These are phyloP conservation scores for Nomada fabriciana DNA, from an alignment of 2,888 invertebrate genomes.

Conservation along the genomic window DNA sequence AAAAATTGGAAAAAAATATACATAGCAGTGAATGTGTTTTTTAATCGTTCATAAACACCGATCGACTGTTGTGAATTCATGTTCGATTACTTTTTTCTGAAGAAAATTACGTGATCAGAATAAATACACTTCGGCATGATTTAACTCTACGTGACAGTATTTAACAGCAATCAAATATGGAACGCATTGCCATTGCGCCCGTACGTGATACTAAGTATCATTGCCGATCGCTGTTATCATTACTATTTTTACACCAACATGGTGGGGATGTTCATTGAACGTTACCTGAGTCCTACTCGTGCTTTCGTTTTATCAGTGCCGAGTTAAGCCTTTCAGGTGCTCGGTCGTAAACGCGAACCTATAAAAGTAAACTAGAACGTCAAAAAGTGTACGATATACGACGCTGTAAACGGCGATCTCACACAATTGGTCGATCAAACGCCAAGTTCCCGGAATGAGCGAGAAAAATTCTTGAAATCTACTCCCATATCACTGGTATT, in stretches of 20 bases:
- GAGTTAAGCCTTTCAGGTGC: neutral
- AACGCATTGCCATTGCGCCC: neutral
- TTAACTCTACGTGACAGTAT: constrained; percentile 45
- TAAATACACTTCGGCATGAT: constrained; percentile 22
- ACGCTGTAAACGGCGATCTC: neutral
- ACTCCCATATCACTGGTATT: neutral
- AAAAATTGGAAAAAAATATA: too few relatives aligned
- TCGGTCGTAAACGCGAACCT: neutral
- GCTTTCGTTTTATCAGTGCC: neutral
- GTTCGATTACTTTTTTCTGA: constrained; percentile 15
- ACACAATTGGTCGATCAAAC: neutral
- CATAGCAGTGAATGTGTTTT: too few relatives aligned
- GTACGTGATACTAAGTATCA: constrained; percentile 22
- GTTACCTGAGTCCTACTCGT: neutral
- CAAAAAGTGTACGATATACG: neutral
- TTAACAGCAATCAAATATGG: constrained; percentile 43
- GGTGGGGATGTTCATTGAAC: neutral
- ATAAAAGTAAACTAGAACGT: neutral
- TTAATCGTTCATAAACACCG: too few relatives aligned
- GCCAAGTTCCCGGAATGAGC: neutral
- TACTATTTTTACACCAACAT: constrained; percentile 29
- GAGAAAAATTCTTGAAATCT: neutral
- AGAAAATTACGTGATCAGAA: neutral
- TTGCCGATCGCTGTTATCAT: constrained; percentile 32
- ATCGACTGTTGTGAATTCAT: neutral